phyloP scores from a whole-genome alignment of 2,113 vertebrate genomes.

The Lanius collurio region DNA sequence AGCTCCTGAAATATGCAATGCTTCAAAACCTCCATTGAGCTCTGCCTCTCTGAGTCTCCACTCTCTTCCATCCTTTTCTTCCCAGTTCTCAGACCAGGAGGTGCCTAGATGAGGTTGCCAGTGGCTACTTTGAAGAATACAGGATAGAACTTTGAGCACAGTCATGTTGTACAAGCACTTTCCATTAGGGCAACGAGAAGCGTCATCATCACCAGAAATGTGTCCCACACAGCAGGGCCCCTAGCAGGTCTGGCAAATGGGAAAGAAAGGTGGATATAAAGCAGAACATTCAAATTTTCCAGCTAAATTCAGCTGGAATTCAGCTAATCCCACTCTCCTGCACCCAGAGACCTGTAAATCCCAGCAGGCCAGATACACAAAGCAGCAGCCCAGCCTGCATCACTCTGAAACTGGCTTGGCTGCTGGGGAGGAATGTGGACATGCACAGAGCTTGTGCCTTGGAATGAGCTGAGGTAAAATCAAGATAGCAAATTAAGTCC shows the following conservation, averaged over 20 bases:
- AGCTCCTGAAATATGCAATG: background rate
- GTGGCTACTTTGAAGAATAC: background rate
- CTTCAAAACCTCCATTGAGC: background rate
- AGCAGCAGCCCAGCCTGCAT: background rate
- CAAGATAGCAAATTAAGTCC: accelerated
- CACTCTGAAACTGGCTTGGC: background rate
- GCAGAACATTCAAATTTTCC: background rate
- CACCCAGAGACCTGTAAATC: background rate
- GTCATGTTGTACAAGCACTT: background rate
- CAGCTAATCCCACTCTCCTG: background rate
- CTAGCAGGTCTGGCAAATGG: background rate
- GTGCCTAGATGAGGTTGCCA: background rate
- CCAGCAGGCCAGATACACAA: background rate
- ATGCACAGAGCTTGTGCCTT: background rate
- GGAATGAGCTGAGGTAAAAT: background rate
- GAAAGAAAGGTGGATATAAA: background rate
- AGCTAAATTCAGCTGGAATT: background rate
- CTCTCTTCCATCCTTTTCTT: background rate
- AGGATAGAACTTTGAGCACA: background rate
- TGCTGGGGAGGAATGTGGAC: accelerated
- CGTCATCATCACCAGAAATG: background rate
- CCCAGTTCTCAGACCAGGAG: background rate
- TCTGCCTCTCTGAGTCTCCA: background rate
- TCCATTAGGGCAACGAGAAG: background rate
- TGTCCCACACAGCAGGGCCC: background rate